Evolutionary conservation across 1,140 invertebrate genomes (phyloP), one percentile per base, ranked within the genome.

Genomic region (Parapsyche elsis): DNA sequence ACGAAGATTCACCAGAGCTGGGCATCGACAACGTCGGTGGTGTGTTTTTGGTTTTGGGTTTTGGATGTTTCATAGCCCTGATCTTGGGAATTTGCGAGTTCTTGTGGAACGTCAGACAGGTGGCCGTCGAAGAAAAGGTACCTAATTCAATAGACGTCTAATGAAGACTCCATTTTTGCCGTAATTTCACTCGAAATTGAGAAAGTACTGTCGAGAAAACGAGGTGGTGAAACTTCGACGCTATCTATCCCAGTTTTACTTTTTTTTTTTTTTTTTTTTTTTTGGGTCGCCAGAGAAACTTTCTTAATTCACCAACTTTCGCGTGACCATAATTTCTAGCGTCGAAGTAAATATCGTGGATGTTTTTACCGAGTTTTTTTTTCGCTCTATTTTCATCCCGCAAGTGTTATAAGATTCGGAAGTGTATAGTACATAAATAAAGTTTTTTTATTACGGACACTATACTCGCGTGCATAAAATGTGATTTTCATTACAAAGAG

Each of bases 21-120:
- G 90, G 90, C 12, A 85, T 94, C 67, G 90, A 90, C 44, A 94
- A 94, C 83, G 92, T 94, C 1, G 93, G 93, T 81, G 94, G 94
- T 71, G 93, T 95, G 23, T 95, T 94, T 85, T 88, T 94, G 0
- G 92, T 94, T 0, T 86, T 94, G 5, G 88, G 92, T 0, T 86
- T 88, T 4, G 92, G 92, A 0, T 88, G 90, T 57, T 78, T 85
- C 9, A 83, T 89, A 10, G 90, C 91, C 23, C 88, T 91, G 80
- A 77, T 91, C 5, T 84, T 92, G 2, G 88, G 89, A 1, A 84
- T 91, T 10, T 85, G 91, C 1, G 93, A 94, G 84, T 93, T 93
- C 80, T 84, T 92, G 1, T 92, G 91, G 91, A 92, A 93, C 85
- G 90, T 92, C 10, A 86, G 91, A 70, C 88, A 92, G 76, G 87